Evolutionary conservation across 2,888 invertebrate species (phyloP), one percentile per base, ranked within the genome.

Genomic region (Holacanthella duospinosa): DNA sequence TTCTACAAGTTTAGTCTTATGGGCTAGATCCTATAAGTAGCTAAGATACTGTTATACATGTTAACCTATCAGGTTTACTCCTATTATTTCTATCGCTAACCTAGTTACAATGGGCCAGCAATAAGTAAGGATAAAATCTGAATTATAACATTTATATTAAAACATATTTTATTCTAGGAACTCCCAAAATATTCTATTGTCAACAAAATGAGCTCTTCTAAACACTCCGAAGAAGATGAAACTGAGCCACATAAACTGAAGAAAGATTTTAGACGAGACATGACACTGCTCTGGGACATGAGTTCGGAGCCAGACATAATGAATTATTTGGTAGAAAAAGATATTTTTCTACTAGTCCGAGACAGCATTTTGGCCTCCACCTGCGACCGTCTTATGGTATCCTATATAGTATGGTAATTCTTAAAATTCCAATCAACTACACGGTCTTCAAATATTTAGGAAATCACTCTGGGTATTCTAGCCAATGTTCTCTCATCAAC

Each of bases 281-380:
- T 90, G 43, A 88, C 88, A 74, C 83, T 84, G 4, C 76, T 91
- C 0, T 91, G 91, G 91, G 89, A 91, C 71, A 90, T 89, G 88
- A 86, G 89, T 0, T 81, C 85, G 0, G 87, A 90, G 71, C 81
- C 83, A 68, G 89, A 88, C 74, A 86, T 91, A 0, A 86, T 87
- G 12, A 74, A 82, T 53, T 85, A 86, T 74, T 78, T 91, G 16
- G 77, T 86, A 62, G 80, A 85, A 70, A 82, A 88, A 66, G 82
- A 86, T 66, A 84, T 85, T 64, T 79, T 88, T 2, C 82, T 84
- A 62, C 78, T 89, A 24, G 83, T 86, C 21, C 79, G 82, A 69
- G 80, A 82, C 63, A 81, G 82, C 0, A 74, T 86, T 57, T 79
- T 80, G 55, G 77, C 77, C 19, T 82, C 85, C 0, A 80, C 82